Percentiles rank a stretch among this genome's conserved stretches.
Evolutionary conservation across 2,113 vertebrate species (phyloP).

Genomic region (Nymphicus hollandicus): DNA sequence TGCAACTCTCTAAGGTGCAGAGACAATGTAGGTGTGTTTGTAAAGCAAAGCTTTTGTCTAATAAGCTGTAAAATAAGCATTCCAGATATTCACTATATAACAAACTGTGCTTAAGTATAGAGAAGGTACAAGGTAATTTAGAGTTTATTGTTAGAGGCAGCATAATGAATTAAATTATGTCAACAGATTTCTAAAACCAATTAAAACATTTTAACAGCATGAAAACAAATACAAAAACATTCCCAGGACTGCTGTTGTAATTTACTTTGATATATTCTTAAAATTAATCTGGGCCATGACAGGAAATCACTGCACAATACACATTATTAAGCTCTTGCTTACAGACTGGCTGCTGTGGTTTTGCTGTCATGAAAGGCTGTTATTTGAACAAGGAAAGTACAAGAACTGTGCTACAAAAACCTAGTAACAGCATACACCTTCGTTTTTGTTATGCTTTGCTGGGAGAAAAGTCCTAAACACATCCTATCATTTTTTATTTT

Average conservation of each 20-base stretch:
- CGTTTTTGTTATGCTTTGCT: background rate
- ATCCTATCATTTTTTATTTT: background rate
- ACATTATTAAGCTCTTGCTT: conserved; percentile 7
- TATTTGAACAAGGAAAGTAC: conserved; percentile 38
- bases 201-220: background rate
- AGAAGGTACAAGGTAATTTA: background rate
- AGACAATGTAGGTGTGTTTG: background rate
- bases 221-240: background rate
- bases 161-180: background rate
- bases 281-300: conserved; percentile 19
- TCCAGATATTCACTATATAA: background rate
- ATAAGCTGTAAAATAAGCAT: background rate
- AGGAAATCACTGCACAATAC: conserved; percentile 15
- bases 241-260: background rate
- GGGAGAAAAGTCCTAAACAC: background rate
- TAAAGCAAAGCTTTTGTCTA: background rate
- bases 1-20: background rate
- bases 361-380: conserved; percentile 30
- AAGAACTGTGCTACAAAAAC: conserved; percentile 1
- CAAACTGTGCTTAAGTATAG: background rate
- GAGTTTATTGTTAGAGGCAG: background rate
- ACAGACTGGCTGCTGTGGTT: background rate
- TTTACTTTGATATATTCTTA: conserved; percentile 36
- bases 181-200: conserved; percentile 28
- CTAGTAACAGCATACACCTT: background rate